These are phyloP conservation scores for Coreius guichenoti DNA, from an alignment of 2,797 vertebrate species.

Conservation along the genomic window DNA sequence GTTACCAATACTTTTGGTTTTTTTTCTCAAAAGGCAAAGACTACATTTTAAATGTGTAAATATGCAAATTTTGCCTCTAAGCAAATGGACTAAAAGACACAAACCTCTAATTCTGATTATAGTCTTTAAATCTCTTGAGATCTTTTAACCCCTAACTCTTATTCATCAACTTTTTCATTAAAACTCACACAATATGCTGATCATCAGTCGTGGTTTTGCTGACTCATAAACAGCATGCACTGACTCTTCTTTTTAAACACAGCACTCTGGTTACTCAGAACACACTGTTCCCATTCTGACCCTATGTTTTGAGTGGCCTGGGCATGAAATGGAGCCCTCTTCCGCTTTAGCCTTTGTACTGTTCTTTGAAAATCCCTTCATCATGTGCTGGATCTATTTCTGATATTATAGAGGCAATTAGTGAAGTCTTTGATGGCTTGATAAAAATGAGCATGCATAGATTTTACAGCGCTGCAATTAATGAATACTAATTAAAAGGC, in stretches of 20 bases:
- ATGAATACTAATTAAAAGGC: slow-evolving; percentile 69
- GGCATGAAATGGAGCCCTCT: slow-evolving; percentile 53
- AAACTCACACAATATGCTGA: neutral
- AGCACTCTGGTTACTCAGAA: slow-evolving; percentile 36
- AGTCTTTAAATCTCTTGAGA: neutral
- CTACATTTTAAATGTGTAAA: neutral
- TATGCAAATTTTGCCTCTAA: neutral
- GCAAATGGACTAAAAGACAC: neutral
- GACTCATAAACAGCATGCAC: slow-evolving; percentile 25
- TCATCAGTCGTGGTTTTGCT: slow-evolving; percentile 22
- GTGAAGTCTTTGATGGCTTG: slow-evolving; percentile 65
- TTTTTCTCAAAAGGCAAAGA: neutral
- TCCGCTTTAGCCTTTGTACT: slow-evolving; percentile 58
- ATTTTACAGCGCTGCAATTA: slow-evolving; percentile 63
- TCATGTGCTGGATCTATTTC: slow-evolving; percentile 62
- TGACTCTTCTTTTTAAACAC: slow-evolving; percentile 41
- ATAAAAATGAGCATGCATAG: slow-evolving; percentile 64
- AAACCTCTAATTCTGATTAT: neutral
- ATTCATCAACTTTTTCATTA: neutral
- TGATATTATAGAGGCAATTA: slow-evolving; percentile 66
- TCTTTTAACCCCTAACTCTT: neutral
- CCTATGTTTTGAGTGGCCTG: slow-evolving; percentile 45
- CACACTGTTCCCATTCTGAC: slow-evolving; percentile 36
- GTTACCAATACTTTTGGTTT: neutral
- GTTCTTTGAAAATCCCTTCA: slow-evolving; percentile 60